Evolutionary conservation across 2,113 vertebrate genomes (phyloP).

Genomic region (Synodontis membranacea): DNA sequence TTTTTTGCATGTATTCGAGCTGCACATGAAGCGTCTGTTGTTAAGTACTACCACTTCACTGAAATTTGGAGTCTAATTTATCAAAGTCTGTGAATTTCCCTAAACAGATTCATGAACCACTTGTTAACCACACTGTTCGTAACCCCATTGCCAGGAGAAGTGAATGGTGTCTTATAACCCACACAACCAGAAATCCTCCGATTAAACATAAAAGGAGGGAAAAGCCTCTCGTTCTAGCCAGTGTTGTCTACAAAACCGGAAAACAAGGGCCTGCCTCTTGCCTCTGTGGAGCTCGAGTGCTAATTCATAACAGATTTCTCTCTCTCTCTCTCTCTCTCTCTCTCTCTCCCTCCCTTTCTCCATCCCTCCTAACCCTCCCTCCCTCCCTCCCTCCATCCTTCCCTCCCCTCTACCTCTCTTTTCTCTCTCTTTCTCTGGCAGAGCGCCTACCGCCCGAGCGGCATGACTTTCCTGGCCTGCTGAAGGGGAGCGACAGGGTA

Average conservation of each 20-base stretch:
- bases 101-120: conserved; percentile 56
- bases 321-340: conserved; percentile 5
- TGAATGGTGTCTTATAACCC: conserved; percentile 51
- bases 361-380: conserved; percentile 9
- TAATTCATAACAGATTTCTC: conserved; percentile 60
- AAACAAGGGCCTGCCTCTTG: conserved; percentile 55
- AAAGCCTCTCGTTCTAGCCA: conserved; percentile 55
- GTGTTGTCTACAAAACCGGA: conserved; percentile 59
- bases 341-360: conserved; percentile 1
- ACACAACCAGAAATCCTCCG: conserved; percentile 55
- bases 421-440: conserved; percentile 50
- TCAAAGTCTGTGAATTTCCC: conserved; percentile 45
- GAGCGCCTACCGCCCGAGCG: conserved; percentile 82
- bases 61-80: conserved; percentile 38
- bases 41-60: conserved; percentile 27
- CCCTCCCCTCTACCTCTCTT: neutral
- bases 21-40: neutral
- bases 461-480: conserved; percentile 92
- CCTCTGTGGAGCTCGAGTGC: conserved; percentile 56
- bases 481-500: conserved; percentile 67
- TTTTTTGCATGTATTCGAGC: neutral
- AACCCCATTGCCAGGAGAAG: conserved; percentile 42
- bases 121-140: conserved; percentile 57
- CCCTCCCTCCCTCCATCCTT: conserved; percentile 1
- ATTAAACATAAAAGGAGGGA: conserved; percentile 54